Base-by-base conservation (phyloP, 2,797 vertebrate genomes). In the Salmo trutta region DNA sequence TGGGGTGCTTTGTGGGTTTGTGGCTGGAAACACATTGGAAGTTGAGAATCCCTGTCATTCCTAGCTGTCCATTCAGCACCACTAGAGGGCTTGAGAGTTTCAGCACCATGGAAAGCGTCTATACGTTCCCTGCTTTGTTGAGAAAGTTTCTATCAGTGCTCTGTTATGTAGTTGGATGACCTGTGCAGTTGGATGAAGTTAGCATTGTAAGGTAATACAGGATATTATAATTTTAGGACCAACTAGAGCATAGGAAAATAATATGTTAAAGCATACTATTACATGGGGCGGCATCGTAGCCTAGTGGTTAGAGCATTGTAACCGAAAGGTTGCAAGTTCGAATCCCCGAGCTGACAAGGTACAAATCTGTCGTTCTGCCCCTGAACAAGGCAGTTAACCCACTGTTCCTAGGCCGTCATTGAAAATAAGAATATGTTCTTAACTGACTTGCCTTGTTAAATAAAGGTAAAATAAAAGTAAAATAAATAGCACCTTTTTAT, bases 51-150 rank as follows among this genome's bases (percentile, higher is more conserved):
- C 56, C 21, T 59, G 6, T 59, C 8, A 59, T 59, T 21, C 56
- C n/a, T 70, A 54, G 78, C 73, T 66, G 59, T 79, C 68, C 41
- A 3, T 75, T 79, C 68, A 79, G 78, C 73, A 72, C 73, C 73
- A 65, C 36, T 21, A 27, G 41, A 62, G 59, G 73, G 41, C 56
- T 65, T n/a, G 59, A 19, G 56, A 24, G 24, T 54, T 79, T 79
- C 68, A 79, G 78, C 56, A 79, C 78, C 73, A 14, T 71, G 78
- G 78, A 79, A 64, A 79, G 72, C 66, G 24, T 65, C 75, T 19
- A 24, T 19, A 54, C 15, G 19, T 6, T 19, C 14, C 5, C n/a
- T 5, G 51, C 27, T 71, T 41, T 41, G 41, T 72, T 47, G 47
- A 71, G 69, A 71, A 71, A 12, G 21, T 15, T 21, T 71, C 67